Conservation (phyloP, 2,113 vertebrate species). For the Alces alces region DNA sequence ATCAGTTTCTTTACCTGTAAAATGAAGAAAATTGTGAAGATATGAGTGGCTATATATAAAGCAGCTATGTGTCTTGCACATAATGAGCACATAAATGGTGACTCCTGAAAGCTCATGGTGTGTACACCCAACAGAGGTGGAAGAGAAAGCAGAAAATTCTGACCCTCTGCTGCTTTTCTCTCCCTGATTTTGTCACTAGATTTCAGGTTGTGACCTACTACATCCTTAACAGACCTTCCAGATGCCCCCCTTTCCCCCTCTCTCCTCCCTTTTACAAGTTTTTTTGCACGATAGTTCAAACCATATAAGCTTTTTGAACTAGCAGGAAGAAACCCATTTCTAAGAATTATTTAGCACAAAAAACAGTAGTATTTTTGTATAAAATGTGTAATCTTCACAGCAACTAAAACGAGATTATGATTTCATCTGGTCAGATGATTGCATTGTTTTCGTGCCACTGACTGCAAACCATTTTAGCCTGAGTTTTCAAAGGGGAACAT, state of each 20-base stretch:
- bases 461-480: not conserved
- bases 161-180: not conserved
- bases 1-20: not conserved
- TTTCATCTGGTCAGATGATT: not conserved
- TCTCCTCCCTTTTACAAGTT: not conserved
- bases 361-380: not conserved
- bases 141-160: not conserved
- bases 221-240: not conserved
- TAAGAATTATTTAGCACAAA: not conserved
- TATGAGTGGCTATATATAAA: not conserved
- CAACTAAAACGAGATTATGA: not conserved
- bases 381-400: not conserved
- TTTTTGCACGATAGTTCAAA: not conserved
- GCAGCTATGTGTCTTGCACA: not conserved
- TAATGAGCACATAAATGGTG: not conserved
- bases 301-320: not conserved
- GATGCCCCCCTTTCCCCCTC: not conserved
- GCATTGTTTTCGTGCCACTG: not conserved
- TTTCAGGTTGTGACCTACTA: not conserved
- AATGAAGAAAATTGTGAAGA: not conserved
- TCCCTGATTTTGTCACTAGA: not conserved
- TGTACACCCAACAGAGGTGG: not conserved
- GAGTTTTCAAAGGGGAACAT: not conserved
- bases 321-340: not conserved
- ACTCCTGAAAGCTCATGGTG: not conserved